Conservation (phyloP, 1,140 invertebrate species). For the Achatina immaculata region DNA sequence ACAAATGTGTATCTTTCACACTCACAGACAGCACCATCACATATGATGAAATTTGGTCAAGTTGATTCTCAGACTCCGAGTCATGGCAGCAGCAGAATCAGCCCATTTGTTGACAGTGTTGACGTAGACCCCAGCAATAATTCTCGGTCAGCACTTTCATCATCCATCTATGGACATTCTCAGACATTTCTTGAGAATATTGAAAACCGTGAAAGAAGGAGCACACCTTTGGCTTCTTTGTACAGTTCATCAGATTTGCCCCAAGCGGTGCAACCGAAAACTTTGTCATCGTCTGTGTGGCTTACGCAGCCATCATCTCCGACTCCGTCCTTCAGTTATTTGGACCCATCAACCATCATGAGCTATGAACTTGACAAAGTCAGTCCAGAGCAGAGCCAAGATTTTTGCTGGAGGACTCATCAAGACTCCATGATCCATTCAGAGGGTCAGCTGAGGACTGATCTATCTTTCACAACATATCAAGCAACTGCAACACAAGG, state of each 20-base stretch:
- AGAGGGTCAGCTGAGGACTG: neutral
- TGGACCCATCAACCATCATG: neutral
- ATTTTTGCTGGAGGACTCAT: neutral
- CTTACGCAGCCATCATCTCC: neutral
- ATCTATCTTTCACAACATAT: neutral
- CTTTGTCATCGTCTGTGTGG: neutral
- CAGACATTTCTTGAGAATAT: neutral
- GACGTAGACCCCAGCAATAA: neutral
- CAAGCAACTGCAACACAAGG: neutral
- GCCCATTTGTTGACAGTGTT: neutral
- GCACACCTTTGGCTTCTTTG: neutral
- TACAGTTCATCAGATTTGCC: neutral
- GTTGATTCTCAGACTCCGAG: neutral
- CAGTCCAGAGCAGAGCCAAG: neutral
- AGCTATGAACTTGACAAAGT: neutral
- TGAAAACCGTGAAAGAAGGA: neutral
- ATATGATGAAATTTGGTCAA: neutral
- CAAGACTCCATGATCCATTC: neutral
- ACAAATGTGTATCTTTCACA: neutral
- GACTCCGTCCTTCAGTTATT: constrained; percentile 9
- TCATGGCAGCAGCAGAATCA: neutral
- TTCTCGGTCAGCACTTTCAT: neutral
- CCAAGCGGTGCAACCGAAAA: neutral
- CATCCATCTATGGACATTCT: neutral
- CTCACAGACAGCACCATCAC: neutral